phyloP scores from a whole-genome alignment of 2,113 vertebrate genomes.

The Regulus satrapa region DNA sequence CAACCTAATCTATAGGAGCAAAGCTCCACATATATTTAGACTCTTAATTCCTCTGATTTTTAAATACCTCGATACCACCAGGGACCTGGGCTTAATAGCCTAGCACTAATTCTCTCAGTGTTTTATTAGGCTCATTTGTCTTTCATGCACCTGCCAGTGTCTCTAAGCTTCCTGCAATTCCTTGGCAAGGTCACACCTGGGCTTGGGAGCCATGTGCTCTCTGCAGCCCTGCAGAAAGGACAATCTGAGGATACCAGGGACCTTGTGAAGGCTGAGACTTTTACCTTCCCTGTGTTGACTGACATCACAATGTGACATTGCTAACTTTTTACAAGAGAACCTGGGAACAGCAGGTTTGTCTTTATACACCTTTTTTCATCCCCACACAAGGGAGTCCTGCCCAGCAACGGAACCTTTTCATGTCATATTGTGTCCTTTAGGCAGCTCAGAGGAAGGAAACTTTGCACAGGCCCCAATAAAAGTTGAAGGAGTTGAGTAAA shows the following conservation, averaged over 20 bases:
- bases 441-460: background rate
- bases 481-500: background rate
- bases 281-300: background rate
- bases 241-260: background rate
- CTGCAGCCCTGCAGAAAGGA: background rate
- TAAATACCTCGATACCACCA: background rate
- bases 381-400: fast-evolving
- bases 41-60: conserved; percentile 13
- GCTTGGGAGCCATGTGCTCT: background rate
- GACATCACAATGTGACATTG: background rate
- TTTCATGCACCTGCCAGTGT: background rate
- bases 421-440: background rate
- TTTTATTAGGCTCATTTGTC: conserved; percentile 17
- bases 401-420: background rate
- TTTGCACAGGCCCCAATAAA: background rate
- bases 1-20: background rate
- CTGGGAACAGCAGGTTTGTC: background rate
- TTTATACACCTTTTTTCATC: background rate
- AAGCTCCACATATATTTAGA: background rate
- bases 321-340: background rate
- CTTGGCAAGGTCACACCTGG: background rate
- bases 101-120: conserved; percentile 14
- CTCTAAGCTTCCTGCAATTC: background rate
- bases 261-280: background rate
- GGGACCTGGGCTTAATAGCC: background rate